phyloP scores from a whole-genome alignment of 92 coral and sea anemone species.

The Porites cylindrica region DNA sequence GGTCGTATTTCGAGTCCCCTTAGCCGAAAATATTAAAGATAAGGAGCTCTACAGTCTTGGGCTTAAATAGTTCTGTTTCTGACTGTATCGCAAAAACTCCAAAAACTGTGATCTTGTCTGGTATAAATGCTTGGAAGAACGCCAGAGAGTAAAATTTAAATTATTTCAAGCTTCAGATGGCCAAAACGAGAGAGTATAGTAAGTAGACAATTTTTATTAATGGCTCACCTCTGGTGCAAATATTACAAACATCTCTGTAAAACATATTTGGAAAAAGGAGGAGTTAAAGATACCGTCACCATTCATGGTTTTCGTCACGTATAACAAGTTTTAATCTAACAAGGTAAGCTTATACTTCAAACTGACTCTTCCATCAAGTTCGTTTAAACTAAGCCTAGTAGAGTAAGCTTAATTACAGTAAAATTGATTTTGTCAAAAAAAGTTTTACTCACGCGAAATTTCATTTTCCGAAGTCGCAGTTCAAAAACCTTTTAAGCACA shows the following conservation, averaged over 20 bases:
- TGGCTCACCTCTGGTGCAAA: not conserved
- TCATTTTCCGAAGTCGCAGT: not conserved
- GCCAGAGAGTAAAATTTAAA: not conserved
- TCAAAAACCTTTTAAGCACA: not conserved
- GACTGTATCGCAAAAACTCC: not conserved
- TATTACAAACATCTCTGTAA: not conserved
- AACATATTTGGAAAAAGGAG: slow-evolving; percentile 2
- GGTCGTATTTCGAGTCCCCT: not conserved
- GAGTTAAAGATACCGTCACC: not conserved
- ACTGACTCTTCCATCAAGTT: not conserved
- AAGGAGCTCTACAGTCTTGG: not conserved
- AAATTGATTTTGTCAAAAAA: not conserved
- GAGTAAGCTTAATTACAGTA: not conserved
- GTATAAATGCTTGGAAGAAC: not conserved
- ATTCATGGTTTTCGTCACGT: slow-evolving; percentile 18
- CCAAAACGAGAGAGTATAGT: not conserved
- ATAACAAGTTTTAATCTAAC: slow-evolving; percentile 8
- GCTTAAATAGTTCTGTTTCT: slow-evolving; percentile 6
- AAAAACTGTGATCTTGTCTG: not conserved
- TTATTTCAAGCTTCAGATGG: not conserved
- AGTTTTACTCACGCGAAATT: not conserved
- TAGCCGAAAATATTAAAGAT: slow-evolving; percentile 13
- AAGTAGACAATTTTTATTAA: not conserved
- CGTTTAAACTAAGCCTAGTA: not conserved
- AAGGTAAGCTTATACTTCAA: not conserved